phyloP scores from a whole-genome alignment of 2,113 vertebrate species.

The Carassius carassius region DNA sequence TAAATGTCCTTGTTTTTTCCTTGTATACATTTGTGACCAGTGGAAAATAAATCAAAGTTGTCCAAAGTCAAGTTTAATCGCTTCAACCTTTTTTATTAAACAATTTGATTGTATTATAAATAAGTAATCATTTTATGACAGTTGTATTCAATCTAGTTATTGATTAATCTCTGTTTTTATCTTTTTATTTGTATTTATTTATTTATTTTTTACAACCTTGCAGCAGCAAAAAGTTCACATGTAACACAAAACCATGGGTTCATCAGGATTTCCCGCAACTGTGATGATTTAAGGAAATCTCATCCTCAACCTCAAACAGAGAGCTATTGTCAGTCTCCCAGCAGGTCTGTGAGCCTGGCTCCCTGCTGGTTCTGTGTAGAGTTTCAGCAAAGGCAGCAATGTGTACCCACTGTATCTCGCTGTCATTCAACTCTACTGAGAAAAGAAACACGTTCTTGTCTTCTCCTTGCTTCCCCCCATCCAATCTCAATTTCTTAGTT shows the following conservation, averaged over 20 bases:
- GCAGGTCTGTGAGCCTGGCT: conserved; percentile 35
- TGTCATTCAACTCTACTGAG: conserved; percentile 25
- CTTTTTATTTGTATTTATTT: too few species aligned
- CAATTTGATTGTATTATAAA: background rate
- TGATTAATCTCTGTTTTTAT: background rate
- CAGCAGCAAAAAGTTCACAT: background rate
- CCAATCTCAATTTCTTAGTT: background rate
- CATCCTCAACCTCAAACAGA: conserved; percentile 50
- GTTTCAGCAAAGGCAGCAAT: conserved; percentile 47
- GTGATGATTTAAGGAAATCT: conserved; percentile 44
- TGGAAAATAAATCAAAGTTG: background rate
- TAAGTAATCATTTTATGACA: background rate
- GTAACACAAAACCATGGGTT: background rate
- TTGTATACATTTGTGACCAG: background rate
- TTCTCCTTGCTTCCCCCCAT: background rate
- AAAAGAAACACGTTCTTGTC: conserved; percentile 26
- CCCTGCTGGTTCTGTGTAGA: conserved; percentile 42
- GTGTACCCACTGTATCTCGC: conserved; percentile 27
- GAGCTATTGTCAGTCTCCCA: conserved; percentile 53
- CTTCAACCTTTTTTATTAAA: background rate
- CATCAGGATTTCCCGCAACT: conserved; percentile 30
- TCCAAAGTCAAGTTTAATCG: background rate
- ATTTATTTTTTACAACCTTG: background rate
- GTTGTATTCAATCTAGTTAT: background rate
- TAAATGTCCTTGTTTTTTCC: background rate